Percentiles rank a stretch among this genome's conserved stretches.
phyloP scores from a whole-genome alignment of 2,888 invertebrate genomes.

The Sphaeridia pumilis region DNA sequence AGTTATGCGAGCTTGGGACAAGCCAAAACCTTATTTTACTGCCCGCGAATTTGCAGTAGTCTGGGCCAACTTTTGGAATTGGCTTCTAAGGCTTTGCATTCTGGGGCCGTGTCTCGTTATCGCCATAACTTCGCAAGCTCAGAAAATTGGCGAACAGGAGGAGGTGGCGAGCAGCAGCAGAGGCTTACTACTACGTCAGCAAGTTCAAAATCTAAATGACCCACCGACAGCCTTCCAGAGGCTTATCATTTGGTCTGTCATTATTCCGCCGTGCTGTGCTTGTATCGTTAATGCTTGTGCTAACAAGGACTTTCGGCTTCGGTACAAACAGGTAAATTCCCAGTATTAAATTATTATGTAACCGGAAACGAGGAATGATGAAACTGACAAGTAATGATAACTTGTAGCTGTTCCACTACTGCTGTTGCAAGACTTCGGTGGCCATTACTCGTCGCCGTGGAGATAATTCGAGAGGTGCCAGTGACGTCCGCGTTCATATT shows the following conservation, averaged over 20 bases:
- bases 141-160: slow-evolving; percentile 9
- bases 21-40: slow-evolving; percentile 32
- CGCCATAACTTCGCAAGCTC: slow-evolving; percentile 24
- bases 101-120: slow-evolving; percentile 31
- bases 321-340: slow-evolving; percentile 52
- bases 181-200: too few relatives aligned
- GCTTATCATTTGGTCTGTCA: slow-evolving; percentile 33
- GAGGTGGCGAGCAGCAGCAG: too few relatives aligned
- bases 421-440: slow-evolving; percentile 61
- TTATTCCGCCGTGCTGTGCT: slow-evolving; percentile 30
- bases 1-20: slow-evolving; percentile 31
- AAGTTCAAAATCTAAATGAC: too few relatives aligned
- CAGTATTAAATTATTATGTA: too few relatives aligned
- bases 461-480: slow-evolving; percentile 37
- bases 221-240: slow-evolving; percentile 23
- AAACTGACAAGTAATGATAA: too few relatives aligned
- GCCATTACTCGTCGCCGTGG: slow-evolving; percentile 53
- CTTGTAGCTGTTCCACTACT: slow-evolving; percentile 63
- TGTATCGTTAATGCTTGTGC: slow-evolving; percentile 40
- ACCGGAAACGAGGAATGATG: too few relatives aligned
- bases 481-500: slow-evolving; percentile 56
- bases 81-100: slow-evolving; percentile 28
- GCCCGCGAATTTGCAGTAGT: slow-evolving; percentile 34
- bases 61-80: slow-evolving; percentile 33
- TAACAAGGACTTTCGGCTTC: slow-evolving; percentile 57